phyloP scores from a whole-genome alignment of 1,140 invertebrate species.

The Daktulosphaira vitifoliae region DNA sequence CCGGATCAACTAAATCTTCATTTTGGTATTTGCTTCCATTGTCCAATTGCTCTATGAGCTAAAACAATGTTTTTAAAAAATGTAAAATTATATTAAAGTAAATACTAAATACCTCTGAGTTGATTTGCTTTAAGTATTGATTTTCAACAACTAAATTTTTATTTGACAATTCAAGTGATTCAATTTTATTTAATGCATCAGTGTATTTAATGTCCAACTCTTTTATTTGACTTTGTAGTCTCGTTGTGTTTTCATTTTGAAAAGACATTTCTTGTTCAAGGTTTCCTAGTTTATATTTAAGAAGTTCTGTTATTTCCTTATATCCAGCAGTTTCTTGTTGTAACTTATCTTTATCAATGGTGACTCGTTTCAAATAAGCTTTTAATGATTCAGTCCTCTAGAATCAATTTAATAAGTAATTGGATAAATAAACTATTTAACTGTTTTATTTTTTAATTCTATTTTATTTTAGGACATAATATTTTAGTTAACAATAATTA shows the following conservation, averaged over 20 bases:
- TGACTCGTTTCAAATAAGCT: conserved; percentile 24
- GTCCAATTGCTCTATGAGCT: conserved; percentile 6
- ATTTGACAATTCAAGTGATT: conserved; percentile 21
- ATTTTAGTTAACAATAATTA: no score
- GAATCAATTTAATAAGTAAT: no score
- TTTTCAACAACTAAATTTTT: conserved; percentile 34
- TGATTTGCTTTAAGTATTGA: conserved; percentile 26
- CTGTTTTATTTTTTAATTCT: no score
- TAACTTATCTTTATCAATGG: conserved; percentile 30
- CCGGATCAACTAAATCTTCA: no score
- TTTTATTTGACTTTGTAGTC: conserved; percentile 19
- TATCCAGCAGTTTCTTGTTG: conserved; percentile 31
- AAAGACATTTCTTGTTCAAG: conserved; percentile 13
- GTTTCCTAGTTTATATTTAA: conserved; percentile 32
- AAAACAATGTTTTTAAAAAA: no score
- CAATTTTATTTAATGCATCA: conserved; percentile 27
- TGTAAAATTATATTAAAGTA: background rate
- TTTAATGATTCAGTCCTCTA: conserved; percentile 29
- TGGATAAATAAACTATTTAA: no score
- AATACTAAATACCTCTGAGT: conserved; percentile 24
- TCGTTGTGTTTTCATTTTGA: conserved; percentile 17
- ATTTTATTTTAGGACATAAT: no score
- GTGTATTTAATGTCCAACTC: conserved; percentile 29
- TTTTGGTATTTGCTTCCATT: background rate
- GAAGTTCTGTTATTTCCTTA: conserved; percentile 24